phyloP scores from a whole-genome alignment of 2,797 vertebrate genomes.

The Pteronotus mesoamericanus region DNA sequence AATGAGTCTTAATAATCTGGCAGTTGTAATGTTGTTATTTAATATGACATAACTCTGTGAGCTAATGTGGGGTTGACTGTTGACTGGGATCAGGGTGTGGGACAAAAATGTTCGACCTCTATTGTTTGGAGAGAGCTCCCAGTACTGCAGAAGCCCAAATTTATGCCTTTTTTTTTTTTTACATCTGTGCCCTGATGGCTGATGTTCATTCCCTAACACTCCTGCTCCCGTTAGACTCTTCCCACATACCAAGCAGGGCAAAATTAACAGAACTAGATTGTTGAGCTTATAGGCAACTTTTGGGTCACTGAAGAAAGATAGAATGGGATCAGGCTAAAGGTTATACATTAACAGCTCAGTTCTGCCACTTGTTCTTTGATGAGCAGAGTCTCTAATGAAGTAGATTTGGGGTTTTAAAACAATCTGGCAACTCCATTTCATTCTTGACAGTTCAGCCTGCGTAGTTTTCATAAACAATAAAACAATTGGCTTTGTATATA shows the following conservation, averaged over 20 bases:
- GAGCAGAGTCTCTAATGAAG: background rate
- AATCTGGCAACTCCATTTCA: background rate
- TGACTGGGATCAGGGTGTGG: background rate
- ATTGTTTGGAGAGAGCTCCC: background rate
- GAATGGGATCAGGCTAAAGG: background rate
- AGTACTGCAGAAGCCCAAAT: background rate
- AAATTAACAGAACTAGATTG: background rate
- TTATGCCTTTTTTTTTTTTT: background rate
- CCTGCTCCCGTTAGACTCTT: background rate
- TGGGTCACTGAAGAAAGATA: background rate
- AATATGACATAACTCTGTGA: background rate
- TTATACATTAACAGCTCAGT: background rate
- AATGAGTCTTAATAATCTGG: background rate
- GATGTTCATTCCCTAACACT: background rate
- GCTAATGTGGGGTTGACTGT: background rate
- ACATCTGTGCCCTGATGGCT: background rate
- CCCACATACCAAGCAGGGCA: accelerated
- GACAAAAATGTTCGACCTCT: background rate
- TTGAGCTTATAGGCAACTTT: background rate
- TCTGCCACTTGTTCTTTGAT: background rate
- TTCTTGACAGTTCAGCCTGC: background rate
- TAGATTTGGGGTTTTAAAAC: background rate
- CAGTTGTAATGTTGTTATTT: background rate
- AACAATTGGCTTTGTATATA: background rate
- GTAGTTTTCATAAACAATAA: background rate